Evolutionary conservation across 2,113 vertebrate species (phyloP), one percentile per base, ranked within the genome.

Genomic region (Sturnus vulgaris): DNA sequence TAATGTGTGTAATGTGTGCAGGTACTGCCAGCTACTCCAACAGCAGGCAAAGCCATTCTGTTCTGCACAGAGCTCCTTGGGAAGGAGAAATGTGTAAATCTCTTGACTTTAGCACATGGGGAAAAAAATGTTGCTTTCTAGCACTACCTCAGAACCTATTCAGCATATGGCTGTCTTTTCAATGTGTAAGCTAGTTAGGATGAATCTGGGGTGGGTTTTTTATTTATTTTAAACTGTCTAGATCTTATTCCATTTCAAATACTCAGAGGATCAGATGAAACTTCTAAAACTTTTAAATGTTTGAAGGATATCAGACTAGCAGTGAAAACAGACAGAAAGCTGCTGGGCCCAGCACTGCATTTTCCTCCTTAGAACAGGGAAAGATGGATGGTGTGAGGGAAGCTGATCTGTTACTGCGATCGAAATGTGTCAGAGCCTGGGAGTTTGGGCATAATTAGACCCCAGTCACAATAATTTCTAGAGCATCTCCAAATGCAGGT

Each of bases 21-120:
- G 84, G 57, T 53, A 27, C 31, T 91, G 61, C n/a, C 56, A 59
- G 75, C 63, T 73, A 53, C 57, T 86, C 31, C 69, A 76, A 46
- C 49, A 61, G 66, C 42, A 79, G 81, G 44, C 72, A 73, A 77
- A 86, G 72, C 40, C 6, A 0, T 35, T 84, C 30, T 3, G 8
- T 68, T 47, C 90, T 88, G 63, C 1, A 5, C 40, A 82, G 46
- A 87, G 23, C 61, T 89, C n/a, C 65, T 68, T 75, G 63, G 70
- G 95, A 91, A 85, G 73, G 37, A 89, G 61, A 84, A 82, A 47
- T 35, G 56, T 90, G 61, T 56, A 89, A 93, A 84, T 6, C 20
- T 47, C 59, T 86, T 64, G 35, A 20, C 37, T 85, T 76, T 7
- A 90, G 57, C 60, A 71, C 53, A 46, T 9, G 8, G 60, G 35